Evolutionary conservation across 2,797 vertebrate species (phyloP), one percentile per base, ranked within the genome.

Genomic region (Xiphorhynchus erythropygius): DNA sequence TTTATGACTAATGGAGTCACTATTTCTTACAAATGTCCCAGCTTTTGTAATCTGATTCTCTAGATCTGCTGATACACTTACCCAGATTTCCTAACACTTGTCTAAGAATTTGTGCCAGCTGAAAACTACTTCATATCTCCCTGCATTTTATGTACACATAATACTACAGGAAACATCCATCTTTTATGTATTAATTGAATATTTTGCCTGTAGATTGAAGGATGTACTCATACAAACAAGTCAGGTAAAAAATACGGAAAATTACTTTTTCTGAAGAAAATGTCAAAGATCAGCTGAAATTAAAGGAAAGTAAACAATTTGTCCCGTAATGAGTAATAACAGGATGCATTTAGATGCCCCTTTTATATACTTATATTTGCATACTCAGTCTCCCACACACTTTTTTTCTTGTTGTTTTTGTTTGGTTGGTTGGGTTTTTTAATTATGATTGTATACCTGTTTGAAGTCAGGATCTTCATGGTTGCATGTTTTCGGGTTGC

Each of bases 401-500:
- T 2, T 39, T 79, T 84, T 63, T 57, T 25, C 6, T 44, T 44
- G 42, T 44, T 44, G 42, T 44, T 44, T 44, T 44, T 44, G 42
- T 21, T 44, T 44, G 42, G 19, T 44, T 44, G 42, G 19, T 44
- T 44, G 19, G 42, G 17, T 53, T 65, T 42, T 52, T 65, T 60
- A 2, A 39, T 84, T 7, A 25, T 28, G 6, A 47, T 18, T 65
- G 18, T 10, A 47, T 95, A 97, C 96, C 95, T 97, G 86, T 62
- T 84, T 76, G 63, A 94, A 56, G 78, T 94, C 90, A 53, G 86
- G 86, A 74, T 84, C 41, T 79, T 91, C 92, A 46, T 56, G 67
- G 22, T 13, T 53, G 37, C 77, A 78, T 6, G 56, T 75, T 73
- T 86, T 68, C 55, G 4, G 12, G 23, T 19, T 50, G 42, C 33